Conservation (phyloP, 2,113 vertebrate species). For the Oostethus manadensis region DNA sequence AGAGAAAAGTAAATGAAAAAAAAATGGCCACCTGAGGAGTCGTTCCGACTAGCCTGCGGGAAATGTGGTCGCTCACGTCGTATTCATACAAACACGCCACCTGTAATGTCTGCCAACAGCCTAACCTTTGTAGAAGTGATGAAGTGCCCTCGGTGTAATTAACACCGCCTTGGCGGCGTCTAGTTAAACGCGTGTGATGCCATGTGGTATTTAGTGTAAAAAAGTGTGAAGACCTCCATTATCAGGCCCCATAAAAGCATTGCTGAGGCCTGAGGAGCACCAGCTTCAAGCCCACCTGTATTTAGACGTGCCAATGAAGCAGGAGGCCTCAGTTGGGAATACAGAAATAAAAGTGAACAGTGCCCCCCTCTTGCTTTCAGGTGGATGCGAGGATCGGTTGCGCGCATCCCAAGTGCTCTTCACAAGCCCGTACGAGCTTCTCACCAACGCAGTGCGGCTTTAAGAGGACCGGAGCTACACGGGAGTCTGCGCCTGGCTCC, state of each 20-base stretch:
- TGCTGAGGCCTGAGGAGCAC: conserved; percentile 25
- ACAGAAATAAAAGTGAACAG: conserved; percentile 67
- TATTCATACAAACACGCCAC: no score
- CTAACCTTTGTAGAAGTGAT: neutral
- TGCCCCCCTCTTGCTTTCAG: conserved; percentile 72
- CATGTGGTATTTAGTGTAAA: neutral
- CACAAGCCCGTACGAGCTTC: conserved; percentile 37
- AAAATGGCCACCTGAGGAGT: no score
- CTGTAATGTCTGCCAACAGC: no score
- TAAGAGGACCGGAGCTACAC: conserved; percentile 68
- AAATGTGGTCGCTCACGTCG: neutral
- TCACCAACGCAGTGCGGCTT: conserved; percentile 74
- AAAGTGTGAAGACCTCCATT: conserved; percentile 18
- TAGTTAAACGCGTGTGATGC: neutral
- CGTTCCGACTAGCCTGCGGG: no score
- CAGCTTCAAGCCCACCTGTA: conserved; percentile 20
- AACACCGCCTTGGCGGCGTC: neutral
- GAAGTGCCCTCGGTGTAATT: neutral
- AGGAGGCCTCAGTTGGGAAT: conserved; percentile 16
- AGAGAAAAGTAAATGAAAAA: no score
- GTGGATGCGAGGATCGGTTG: conserved; percentile 30
- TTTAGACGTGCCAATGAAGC: conserved; percentile 27
- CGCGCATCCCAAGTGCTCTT: conserved; percentile 34
- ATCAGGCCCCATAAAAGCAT: conserved; percentile 11
- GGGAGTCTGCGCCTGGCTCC: conserved; percentile 64